Evolutionary conservation across 2,888 invertebrate species (phyloP), one percentile per base, ranked within the genome.

Genomic region (Cartodere bifasciata): DNA sequence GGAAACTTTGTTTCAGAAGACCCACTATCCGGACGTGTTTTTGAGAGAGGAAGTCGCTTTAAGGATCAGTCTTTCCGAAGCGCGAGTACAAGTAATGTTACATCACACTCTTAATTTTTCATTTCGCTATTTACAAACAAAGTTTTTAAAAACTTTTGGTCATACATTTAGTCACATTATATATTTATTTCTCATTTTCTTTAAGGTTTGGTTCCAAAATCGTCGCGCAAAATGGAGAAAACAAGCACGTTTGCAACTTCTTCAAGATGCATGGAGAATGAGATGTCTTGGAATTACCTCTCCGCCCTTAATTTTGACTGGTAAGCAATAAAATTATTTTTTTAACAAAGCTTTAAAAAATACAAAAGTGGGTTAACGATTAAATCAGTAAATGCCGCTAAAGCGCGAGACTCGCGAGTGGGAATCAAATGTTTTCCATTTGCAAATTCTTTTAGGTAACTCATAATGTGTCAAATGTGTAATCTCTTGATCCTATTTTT

Each of bases 241-340:
- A 53, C 86, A 87, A 51, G 86, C 87, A 2, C 70, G 87, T 1
- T 64, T 88, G 35, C 87, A 87, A 50, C 64, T 88, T 29, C 63
- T 88, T 12, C 87, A 88, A 53, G 88, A 87, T 50, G 87, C 88
- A 2, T 88, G 87, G 87, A 64, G 87, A 44, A 86, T 88, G 83
- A 72, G 87, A 38, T 87, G 86, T 53, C 66, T 87, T 13, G 85
- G 86, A 4, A 50, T 61, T 21, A 51, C 56, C 3, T 52, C 60
- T 20, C 54, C 60, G n/a, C 60, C 60, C 22, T 38, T 62, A 14
- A 50, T 62, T 22, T 40, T 62, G 28, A 44, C 58, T 44, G 56
- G 57, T 56, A 36, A 33, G 28, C 6, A n/a, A n/a, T n/a, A n/a
- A n/a, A n/a, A n/a, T n/a, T n/a, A n/a, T n/a, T n/a, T n/a, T 20